A percentile compares a stretch with the other conserved stretches of the same genome.
Conservation (phyloP, 2,888 invertebrate species). For the Fragum fragum region DNA sequence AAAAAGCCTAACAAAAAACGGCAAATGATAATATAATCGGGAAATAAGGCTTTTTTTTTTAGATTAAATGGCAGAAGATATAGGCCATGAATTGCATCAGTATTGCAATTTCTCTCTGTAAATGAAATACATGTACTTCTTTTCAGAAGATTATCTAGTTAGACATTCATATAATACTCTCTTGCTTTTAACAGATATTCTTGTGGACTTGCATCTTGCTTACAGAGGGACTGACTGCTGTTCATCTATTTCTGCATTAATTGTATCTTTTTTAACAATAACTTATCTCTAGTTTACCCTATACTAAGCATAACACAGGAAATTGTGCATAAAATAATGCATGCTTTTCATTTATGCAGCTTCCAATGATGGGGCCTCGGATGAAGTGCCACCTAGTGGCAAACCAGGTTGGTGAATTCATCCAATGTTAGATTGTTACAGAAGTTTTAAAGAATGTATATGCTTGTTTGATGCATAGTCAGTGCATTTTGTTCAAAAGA, state of each 20-base stretch:
- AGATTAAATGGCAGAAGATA: too few relatives aligned
- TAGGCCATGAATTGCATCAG: too few relatives aligned
- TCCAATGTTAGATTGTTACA: slow-evolving; percentile 45
- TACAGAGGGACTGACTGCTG: not conserved
- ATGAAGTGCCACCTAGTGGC: slow-evolving; percentile 66
- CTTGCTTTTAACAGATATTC: not conserved
- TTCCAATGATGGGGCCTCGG: slow-evolving; percentile 56
- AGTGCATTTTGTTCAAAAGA: slow-evolving; percentile 34
- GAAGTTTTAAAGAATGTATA: slow-evolving; percentile 13
- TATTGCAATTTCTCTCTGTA: too few relatives aligned
- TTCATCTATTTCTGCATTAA: not conserved
- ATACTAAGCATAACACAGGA: not conserved
- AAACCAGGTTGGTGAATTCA: slow-evolving; percentile 72
- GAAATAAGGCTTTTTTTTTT: too few relatives aligned
- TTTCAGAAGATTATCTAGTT: too few relatives aligned
- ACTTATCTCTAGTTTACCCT: not conserved
- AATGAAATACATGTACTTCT: too few relatives aligned
- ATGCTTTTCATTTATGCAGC: slow-evolving; percentile 67
- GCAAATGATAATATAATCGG: too few relatives aligned
- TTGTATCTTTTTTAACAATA: not conserved
- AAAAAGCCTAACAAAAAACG: too few relatives aligned
- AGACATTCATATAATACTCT: too few relatives aligned
- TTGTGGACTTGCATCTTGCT: not conserved
- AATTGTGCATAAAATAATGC: slow-evolving; percentile 49
- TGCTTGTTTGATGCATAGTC: slow-evolving; percentile 42